Conservation (phyloP, 2,797 vertebrate species). For the Arnoldichthys spilopterus region DNA sequence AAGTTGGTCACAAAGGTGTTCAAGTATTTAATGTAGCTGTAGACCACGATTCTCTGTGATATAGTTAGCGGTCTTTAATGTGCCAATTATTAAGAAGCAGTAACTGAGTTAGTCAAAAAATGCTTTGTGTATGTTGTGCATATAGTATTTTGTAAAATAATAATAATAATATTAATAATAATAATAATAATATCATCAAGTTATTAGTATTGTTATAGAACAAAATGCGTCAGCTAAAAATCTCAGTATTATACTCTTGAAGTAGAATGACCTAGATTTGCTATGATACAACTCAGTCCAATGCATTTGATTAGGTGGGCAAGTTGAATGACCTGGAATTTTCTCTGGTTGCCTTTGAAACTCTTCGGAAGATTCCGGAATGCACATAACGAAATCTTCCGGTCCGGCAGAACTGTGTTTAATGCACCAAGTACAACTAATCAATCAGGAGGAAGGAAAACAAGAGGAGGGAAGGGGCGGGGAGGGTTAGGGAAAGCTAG, state of each 20-base stretch:
- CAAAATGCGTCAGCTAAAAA: slow-evolving; percentile 66
- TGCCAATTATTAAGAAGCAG: slow-evolving; percentile 93
- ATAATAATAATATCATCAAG: slow-evolving; percentile 61
- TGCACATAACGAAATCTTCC: slow-evolving; percentile 39
- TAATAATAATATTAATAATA: slow-evolving; percentile 32
- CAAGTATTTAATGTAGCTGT: slow-evolving; percentile 85
- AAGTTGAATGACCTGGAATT: slow-evolving; percentile 51
- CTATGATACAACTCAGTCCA: slow-evolving; percentile 64
- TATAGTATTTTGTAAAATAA: slow-evolving; percentile 86
- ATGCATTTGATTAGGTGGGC: slow-evolving; percentile 52
- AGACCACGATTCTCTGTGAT: slow-evolving; percentile 83
- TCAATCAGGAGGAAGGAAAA: slow-evolving; percentile 48
- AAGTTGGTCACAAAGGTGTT: slow-evolving; percentile 66
- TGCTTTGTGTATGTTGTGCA: slow-evolving; percentile 91
- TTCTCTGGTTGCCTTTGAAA: slow-evolving; percentile 71
- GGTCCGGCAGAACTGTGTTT: slow-evolving; percentile 52
- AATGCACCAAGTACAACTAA: slow-evolving; percentile 45
- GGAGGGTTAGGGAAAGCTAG: slow-evolving; percentile 15
- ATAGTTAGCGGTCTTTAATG: slow-evolving; percentile 85
- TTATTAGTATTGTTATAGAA: slow-evolving; percentile 70
- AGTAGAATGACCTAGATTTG: slow-evolving; percentile 81
- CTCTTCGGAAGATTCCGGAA: slow-evolving; percentile 52
- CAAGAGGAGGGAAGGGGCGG: slow-evolving; percentile 22
- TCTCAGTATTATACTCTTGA: slow-evolving; percentile 85
- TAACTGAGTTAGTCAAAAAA: slow-evolving; percentile 80